Conservation (phyloP, 2,797 vertebrate species). For the Eutrigla gurnardus region DNA sequence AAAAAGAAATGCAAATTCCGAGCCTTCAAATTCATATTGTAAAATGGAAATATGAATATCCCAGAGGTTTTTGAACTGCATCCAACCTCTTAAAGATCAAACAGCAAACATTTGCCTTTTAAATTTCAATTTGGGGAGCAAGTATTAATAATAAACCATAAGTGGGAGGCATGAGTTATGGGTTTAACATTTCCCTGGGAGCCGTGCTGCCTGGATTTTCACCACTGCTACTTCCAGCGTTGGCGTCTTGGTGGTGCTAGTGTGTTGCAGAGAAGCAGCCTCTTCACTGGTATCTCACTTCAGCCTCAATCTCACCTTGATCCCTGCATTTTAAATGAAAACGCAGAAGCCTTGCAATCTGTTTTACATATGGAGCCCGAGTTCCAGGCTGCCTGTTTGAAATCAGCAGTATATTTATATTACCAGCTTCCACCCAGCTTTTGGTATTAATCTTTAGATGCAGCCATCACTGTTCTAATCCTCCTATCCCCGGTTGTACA, state of each 20-base stretch:
- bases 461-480: conserved; percentile 21
- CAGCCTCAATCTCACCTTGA: conserved; percentile 66
- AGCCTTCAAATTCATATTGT: conserved; percentile 36
- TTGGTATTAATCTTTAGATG: conserved; percentile 21
- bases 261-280: conserved; percentile 45
- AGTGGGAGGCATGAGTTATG: conserved; percentile 82
- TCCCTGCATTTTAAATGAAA: conserved; percentile 66
- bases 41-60: conserved; percentile 55
- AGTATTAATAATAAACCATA: conserved; percentile 79
- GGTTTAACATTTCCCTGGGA: conserved; percentile 79
- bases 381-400: conserved; percentile 55
- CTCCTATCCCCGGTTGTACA: conserved; percentile 67
- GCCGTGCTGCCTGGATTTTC: conserved; percentile 42
- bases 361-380: conserved; percentile 68
- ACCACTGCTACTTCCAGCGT: conserved; percentile 34
- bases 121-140: conserved; percentile 71
- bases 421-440: conserved; percentile 14
- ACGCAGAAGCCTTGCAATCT: conserved; percentile 64
- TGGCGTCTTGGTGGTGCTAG: conserved; percentile 79
- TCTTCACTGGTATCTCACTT: conserved; percentile 38
- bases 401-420: conserved; percentile 59
- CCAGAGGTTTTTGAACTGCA: conserved; percentile 61
- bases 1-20: conserved; percentile 10
- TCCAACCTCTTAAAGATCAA: conserved; percentile 78
- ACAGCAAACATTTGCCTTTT: conserved; percentile 78